Conservation (phyloP, 2,797 vertebrate genomes). For the Prionace glauca region DNA sequence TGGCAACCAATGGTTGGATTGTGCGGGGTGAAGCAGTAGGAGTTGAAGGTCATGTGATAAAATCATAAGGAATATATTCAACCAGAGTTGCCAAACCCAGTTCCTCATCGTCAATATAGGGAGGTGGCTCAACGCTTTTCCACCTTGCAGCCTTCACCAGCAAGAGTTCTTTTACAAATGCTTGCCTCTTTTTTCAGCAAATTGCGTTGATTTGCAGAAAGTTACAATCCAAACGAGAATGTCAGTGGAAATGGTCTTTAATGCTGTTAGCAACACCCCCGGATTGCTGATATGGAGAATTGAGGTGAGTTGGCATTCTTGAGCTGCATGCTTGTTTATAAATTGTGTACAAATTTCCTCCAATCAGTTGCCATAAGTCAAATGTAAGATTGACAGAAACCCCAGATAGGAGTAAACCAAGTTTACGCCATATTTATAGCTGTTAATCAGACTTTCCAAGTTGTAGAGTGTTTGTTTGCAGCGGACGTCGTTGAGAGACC, state of each 20-base stretch:
- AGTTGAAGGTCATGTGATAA: background rate
- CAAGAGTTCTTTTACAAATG: background rate
- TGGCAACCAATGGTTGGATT: background rate
- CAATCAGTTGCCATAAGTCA: background rate
- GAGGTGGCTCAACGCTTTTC: background rate
- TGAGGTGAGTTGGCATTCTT: conserved; percentile 60
- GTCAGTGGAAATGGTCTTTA: conserved; percentile 67
- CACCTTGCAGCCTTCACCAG: background rate
- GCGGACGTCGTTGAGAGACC: background rate
- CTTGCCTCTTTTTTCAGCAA: background rate
- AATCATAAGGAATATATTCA: background rate
- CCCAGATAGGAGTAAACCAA: background rate
- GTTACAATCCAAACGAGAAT: conserved; percentile 50
- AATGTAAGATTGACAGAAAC: background rate
- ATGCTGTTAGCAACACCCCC: conserved; percentile 65
- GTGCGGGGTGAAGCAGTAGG: background rate
- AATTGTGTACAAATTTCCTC: background rate
- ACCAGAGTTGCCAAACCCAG: no score
- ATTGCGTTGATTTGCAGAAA: conserved; percentile 23
- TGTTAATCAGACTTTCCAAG: background rate
- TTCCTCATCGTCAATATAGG: background rate
- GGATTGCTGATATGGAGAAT: conserved; percentile 79
- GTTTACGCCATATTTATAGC: background rate
- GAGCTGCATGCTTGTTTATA: background rate
- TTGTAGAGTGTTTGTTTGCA: background rate